A percentile compares a stretch with the other conserved stretches of the same genome.
Conservation (phyloP, 1,140 invertebrate genomes). For the Macrostomum lignano region DNA sequence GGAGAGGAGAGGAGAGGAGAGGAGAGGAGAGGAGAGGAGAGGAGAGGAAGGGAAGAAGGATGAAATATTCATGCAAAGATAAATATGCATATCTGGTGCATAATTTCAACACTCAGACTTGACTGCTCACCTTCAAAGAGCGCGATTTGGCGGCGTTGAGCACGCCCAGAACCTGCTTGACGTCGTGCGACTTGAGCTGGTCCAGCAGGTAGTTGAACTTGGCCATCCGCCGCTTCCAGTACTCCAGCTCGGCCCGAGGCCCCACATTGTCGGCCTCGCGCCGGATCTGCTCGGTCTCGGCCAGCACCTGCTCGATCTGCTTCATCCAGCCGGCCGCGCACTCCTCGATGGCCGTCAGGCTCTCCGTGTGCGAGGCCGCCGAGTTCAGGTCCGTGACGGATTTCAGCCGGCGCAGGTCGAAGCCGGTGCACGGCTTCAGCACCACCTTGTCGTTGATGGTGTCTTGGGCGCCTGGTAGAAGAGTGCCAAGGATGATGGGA, state of each 20-base stretch:
- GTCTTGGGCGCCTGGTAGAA: constrained; percentile 32
- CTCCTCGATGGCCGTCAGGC: constrained; percentile 20
- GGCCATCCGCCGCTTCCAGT: constrained; percentile 71
- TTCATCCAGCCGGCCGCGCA: constrained; percentile 24
- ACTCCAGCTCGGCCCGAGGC: constrained; percentile 65
- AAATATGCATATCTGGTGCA: too few relatives aligned
- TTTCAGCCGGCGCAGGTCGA: constrained; percentile 16
- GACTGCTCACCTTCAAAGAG: constrained; percentile 34
- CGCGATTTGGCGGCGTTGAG: constrained; percentile 50
- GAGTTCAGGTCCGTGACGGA: constrained; percentile 18
- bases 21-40: too few relatives aligned
- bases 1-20: too few relatives aligned
- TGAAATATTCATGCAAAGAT: too few relatives aligned
- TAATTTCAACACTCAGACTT: not conserved
- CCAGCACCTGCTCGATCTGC: constrained; percentile 25
- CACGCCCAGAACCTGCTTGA: constrained; percentile 38
- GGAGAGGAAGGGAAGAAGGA: too few relatives aligned
- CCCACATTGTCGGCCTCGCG: constrained; percentile 65
- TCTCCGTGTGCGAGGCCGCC: constrained; percentile 22
- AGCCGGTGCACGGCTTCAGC: constrained; percentile 19
- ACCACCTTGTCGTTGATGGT: constrained; percentile 23
- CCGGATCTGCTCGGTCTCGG: constrained; percentile 38
- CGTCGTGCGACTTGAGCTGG: constrained; percentile 46
- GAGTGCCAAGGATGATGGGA: too few relatives aligned
- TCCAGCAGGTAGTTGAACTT: constrained; percentile 63